Evolutionary conservation across 2,888 invertebrate species (phyloP).

Genomic region (Anthrax anthrax): DNA sequence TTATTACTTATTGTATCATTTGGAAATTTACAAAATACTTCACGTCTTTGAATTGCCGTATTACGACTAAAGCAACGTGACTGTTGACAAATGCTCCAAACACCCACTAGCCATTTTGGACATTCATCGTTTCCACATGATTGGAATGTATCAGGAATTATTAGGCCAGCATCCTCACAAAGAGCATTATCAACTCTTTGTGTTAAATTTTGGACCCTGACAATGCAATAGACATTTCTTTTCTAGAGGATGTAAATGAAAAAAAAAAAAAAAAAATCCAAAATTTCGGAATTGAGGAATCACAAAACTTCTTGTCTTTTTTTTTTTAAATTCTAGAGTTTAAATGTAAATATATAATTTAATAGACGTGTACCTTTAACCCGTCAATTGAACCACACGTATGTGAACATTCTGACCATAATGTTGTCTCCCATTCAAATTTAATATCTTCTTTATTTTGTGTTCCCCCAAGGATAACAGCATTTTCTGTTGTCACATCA

Average conservation of each 20-base stretch:
- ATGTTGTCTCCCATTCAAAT: conserved; percentile 67
- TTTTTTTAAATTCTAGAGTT: background rate
- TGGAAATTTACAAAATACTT: conserved; percentile 38
- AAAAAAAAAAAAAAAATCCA: no score
- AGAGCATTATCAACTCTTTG: conserved; percentile 47
- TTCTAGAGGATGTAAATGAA: no score
- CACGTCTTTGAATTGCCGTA: conserved; percentile 61
- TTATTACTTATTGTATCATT: conserved; percentile 22
- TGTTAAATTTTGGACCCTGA: conserved; percentile 38
- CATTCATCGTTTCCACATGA: conserved; percentile 54
- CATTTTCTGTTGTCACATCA: conserved; percentile 5
- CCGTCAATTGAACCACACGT: conserved; percentile 64
- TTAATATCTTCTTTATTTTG: conserved; percentile 32
- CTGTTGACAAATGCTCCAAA: conserved; percentile 58
- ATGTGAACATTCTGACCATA: conserved; percentile 78
- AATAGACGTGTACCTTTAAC: conserved; percentile 29
- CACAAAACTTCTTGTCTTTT: no score
- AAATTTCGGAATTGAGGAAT: no score
- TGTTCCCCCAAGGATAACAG: background rate
- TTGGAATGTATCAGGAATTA: conserved; percentile 46
- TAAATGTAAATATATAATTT: conserved; percentile 3
- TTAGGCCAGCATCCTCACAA: conserved; percentile 56
- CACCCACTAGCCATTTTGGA: conserved; percentile 54
- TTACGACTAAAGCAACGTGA: conserved; percentile 63
- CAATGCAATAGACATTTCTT: conserved; percentile 58